A percentile compares a stretch with the other conserved stretches of the same genome.
These are phyloP conservation scores for Cyprinodon diabolis DNA, from an alignment of 2,797 vertebrate species.

Conservation along the genomic window DNA sequence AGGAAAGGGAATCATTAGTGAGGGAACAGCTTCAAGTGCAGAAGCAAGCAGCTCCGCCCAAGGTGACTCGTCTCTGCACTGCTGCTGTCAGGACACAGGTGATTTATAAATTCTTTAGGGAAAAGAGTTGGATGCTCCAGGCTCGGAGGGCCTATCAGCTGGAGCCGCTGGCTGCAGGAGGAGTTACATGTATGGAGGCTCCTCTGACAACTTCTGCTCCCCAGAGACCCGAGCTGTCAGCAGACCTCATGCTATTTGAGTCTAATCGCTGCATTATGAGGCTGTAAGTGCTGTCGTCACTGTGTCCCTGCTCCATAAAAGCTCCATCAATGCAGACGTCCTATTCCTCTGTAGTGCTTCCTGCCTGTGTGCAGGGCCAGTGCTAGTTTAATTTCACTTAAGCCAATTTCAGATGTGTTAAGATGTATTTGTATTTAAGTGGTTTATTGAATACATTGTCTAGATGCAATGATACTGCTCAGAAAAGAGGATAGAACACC, in stretches of 20 bases:
- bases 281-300: constrained; percentile 57
- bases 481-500: background rate
- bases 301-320: constrained; percentile 48
- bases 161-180: constrained; percentile 21
- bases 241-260: constrained; percentile 46
- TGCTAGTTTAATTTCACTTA: constrained; percentile 41
- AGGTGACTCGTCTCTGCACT: constrained; percentile 59
- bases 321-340: constrained; percentile 47
- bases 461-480: constrained; percentile 7
- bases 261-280: constrained; percentile 64
- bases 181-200: constrained; percentile 42
- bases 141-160: constrained; percentile 32
- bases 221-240: constrained; percentile 51
- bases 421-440: constrained; percentile 1
- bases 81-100: constrained; percentile 51
- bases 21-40: constrained; percentile 34
- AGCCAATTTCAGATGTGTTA: constrained; percentile 30
- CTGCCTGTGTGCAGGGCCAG: constrained; percentile 37
- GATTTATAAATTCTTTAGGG: constrained; percentile 57
- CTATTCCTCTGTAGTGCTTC: constrained; percentile 11
- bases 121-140: constrained; percentile 16
- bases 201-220: constrained; percentile 43
- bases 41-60: constrained; percentile 52
- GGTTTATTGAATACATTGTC: constrained; percentile 15
- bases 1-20: constrained; percentile 35